Evolutionary conservation across 2,797 vertebrate genomes (phyloP).

Genomic region (Potorous gilbertii): DNA sequence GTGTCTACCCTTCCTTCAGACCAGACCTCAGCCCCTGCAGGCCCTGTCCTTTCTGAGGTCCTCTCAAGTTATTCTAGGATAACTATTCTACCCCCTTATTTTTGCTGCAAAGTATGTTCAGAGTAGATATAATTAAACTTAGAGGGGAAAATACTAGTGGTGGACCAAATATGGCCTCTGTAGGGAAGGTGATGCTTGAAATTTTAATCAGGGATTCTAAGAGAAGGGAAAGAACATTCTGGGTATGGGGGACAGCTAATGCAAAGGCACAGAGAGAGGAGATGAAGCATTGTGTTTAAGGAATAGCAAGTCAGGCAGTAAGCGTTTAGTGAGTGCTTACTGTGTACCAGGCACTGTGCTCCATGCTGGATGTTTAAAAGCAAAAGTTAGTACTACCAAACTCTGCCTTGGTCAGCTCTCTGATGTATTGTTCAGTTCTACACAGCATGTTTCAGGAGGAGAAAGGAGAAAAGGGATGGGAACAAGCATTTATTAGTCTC

Average conservation of each 20-base stretch:
- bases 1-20: too few relatives aligned
- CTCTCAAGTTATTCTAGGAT: neutral
- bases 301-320: neutral
- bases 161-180: neutral
- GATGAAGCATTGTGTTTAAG: neutral
- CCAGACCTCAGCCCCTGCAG: neutral
- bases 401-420: neutral
- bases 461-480: too few relatives aligned
- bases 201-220: neutral
- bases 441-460: too few relatives aligned
- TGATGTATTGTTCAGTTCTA: neutral
- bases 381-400: neutral
- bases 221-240: neutral
- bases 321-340: neutral
- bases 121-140: neutral
- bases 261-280: neutral
- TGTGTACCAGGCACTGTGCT: constrained; percentile 23
- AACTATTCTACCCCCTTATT: neutral
- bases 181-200: neutral
- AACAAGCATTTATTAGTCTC: too few relatives aligned
- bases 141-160: neutral
- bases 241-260: neutral
- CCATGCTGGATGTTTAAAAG: neutral
- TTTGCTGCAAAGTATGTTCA: neutral
- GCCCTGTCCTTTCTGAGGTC: neutral